phyloP scores from a whole-genome alignment of 92 coral and sea anemone species.

The Phenganax marumi region DNA sequence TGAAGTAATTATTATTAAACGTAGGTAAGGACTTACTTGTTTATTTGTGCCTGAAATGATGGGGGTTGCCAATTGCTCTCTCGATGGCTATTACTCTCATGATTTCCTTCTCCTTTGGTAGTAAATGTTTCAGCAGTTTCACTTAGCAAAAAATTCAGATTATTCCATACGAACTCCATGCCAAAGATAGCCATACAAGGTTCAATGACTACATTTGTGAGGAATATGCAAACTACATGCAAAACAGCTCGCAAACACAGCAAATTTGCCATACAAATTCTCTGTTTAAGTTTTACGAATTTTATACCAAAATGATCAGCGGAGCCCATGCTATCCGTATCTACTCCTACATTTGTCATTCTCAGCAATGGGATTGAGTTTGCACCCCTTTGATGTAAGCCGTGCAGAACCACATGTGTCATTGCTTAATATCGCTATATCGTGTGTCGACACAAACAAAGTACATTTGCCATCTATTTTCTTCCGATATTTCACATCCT shows the following conservation, averaged over 20 bases:
- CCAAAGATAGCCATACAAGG: not conserved
- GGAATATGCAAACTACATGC: conserved; percentile 2
- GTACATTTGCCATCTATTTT: too few relatives aligned
- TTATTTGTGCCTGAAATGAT: conserved; percentile 13
- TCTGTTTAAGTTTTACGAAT: conserved; percentile 10
- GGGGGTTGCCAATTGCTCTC: not conserved
- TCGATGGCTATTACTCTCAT: not conserved
- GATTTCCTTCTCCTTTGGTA: not conserved
- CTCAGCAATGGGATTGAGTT: not conserved
- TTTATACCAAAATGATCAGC: conserved; percentile 1
- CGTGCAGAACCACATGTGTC: not conserved
- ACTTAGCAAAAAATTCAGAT: not conserved
- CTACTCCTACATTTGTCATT: conserved; percentile 7
- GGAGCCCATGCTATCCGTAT: not conserved
- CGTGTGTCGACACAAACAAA: too few relatives aligned
- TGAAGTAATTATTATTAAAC: not conserved
- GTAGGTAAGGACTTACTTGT: not conserved
- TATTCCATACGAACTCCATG: not conserved
- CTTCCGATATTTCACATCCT: too few relatives aligned
- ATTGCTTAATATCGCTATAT: too few relatives aligned
- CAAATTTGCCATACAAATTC: conserved; percentile 5
- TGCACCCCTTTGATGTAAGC: not conserved
- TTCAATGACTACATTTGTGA: not conserved
- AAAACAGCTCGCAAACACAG: not conserved
- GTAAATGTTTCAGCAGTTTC: not conserved